These are phyloP conservation scores for Mesembrinibis cayennensis DNA, from an alignment of 2,113 vertebrate species.

Conservation along the genomic window DNA sequence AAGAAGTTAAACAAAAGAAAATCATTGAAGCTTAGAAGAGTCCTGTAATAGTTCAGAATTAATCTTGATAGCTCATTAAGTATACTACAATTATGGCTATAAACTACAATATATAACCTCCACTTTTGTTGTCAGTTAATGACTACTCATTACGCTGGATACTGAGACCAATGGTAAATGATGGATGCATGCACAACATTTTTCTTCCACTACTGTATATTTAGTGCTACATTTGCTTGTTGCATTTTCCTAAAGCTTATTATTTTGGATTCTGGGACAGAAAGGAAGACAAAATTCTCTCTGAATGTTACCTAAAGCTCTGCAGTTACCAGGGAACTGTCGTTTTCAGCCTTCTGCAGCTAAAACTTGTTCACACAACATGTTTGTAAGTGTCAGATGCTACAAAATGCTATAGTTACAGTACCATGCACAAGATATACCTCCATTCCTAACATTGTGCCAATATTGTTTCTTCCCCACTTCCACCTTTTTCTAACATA, in stretches of 20 bases:
- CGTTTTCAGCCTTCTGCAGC: background rate
- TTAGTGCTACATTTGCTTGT: background rate
- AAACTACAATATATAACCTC: background rate
- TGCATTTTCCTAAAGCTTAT: background rate
- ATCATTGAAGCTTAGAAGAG: background rate
- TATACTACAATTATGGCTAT: background rate
- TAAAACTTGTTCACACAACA: constrained; percentile 7
- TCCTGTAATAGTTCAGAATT: background rate
- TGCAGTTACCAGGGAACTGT: constrained; percentile 19
- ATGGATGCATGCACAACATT: background rate
- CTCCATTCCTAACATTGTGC: background rate
- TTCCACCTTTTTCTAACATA: background rate
- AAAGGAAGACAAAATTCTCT: background rate
- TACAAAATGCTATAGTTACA: background rate
- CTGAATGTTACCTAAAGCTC: background rate
- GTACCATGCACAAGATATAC: background rate
- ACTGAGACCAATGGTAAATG: background rate
- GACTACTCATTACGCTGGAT: background rate
- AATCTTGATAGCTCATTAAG: background rate
- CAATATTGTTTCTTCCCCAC: background rate
- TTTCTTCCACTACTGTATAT: background rate
- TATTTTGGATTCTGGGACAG: background rate
- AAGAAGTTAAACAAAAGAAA: constrained; percentile 44
- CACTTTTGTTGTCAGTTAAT: background rate
- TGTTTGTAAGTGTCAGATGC: constrained; percentile 13